Evolutionary conservation across 2,888 invertebrate species (phyloP), one percentile per base, ranked within the genome.

Genomic region (Thymelicus lineola): DNA sequence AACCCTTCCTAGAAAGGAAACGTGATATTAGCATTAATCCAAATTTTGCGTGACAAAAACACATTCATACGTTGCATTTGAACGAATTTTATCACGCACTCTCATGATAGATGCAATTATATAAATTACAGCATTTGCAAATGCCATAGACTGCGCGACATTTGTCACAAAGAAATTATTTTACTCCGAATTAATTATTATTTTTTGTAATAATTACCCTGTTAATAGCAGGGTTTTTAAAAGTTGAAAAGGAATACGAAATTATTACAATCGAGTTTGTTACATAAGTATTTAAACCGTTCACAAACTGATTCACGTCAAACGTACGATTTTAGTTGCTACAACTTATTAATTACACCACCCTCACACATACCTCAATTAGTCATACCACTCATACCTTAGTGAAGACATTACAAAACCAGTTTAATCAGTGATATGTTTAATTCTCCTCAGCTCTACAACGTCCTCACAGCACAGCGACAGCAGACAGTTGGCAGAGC

Each of bases 391-490:
- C 12, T 42, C 42, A 42, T 42, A 42, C 42, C 10, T 42, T 42
- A 42, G 42, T 7, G 12, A 10, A 10, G 12, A 12, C 42, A 4
- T 12, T 7, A 42, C 12, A 4, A 12, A 42, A 42, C 7, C 9
- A 0, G 15, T 42, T 45, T n/a, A 28, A 46, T 61, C 46, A 14
- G 36, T 50, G 50, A 7, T 38, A 46, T 62, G 35, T 68, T 55
- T 59, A 1, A 58, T 42, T 61, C 6, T 94, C 72, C 75, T 76
- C 94, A 96, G 96, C 93, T 94, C 95, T 67, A 95, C 96, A 75
- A 95, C 96, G 79, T 95, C 96, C 75, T 94, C 95, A 83, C 94
- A 95, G 74, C 95, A 96, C 86, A 95, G 95, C 79, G 95, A 95
- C 84, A 94, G 87, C 87, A 94, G 94, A 86, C 94, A 94, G 82